Evolutionary conservation across 2,113 vertebrate genomes (phyloP).

Genomic region (Anser brachyrhynchus): DNA sequence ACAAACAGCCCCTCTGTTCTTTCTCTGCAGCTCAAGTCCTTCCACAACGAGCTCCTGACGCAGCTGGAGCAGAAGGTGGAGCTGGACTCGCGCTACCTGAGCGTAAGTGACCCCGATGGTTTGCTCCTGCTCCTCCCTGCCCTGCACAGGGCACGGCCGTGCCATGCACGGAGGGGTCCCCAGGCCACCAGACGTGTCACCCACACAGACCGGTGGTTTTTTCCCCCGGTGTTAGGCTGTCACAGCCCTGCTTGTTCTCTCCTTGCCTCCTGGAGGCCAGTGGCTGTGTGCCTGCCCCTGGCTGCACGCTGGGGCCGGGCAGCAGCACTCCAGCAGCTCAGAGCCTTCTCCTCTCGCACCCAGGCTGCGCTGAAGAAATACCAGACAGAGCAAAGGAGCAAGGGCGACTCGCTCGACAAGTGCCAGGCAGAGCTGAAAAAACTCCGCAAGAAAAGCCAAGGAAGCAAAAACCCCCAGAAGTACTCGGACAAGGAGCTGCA

Average conservation of each 20-base stretch:
- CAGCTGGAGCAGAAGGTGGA: conserved; percentile 99
- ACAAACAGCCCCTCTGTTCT: not conserved
- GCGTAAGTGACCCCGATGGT: conserved; percentile 79
- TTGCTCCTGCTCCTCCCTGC: not conserved
- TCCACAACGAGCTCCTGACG: conserved; percentile 94
- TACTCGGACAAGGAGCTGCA: conserved; percentile 98
- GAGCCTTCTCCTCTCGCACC: not conserved
- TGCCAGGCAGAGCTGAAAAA: conserved; percentile 97
- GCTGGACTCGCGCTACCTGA: conserved; percentile 94
- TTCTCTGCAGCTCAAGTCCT: conserved; percentile 89
- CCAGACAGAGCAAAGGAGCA: conserved; percentile 94
- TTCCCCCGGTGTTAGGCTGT: rapidly evolving
- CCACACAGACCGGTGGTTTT: rapidly evolving
- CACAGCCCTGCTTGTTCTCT: not conserved
- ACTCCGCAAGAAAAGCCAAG: conserved; percentile 96
- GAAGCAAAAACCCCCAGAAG: conserved; percentile 98
- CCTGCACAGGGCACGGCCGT: rapidly evolving
- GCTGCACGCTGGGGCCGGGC: rapidly evolving
- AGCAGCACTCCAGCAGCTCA: not conserved
- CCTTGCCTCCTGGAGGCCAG: rapidly evolving
- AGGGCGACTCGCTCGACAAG: conserved; percentile 94
- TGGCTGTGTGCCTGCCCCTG: not conserved
- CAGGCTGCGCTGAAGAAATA: conserved; percentile 98
- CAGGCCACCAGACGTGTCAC: rapidly evolving
- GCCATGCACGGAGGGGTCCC: rapidly evolving